These are phyloP conservation scores for Neodon shergylaensis DNA, from an alignment of 2,113 vertebrate genomes.

Conservation along the genomic window DNA sequence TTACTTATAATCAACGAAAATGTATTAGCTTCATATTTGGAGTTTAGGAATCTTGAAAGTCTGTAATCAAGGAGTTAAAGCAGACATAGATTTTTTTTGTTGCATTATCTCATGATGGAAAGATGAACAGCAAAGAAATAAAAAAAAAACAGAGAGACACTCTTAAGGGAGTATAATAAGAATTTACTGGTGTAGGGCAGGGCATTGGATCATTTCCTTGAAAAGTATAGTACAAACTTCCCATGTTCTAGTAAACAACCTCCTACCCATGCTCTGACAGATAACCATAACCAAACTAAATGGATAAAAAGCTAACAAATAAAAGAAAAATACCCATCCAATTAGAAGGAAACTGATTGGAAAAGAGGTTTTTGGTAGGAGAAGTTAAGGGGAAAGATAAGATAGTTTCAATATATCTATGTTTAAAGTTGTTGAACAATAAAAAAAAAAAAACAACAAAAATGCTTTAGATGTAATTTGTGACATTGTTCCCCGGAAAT, in stretches of 20 bases:
- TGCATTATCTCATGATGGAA: background rate
- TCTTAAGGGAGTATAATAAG: too few relatives aligned
- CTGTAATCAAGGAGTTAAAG: accelerated
- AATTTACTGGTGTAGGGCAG: background rate
- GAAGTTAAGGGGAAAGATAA: background rate
- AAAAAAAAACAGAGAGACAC: background rate
- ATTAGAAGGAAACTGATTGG: background rate
- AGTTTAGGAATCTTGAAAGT: background rate
- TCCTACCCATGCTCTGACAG: too few relatives aligned
- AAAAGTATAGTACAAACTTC: background rate
- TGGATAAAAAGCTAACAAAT: background rate
- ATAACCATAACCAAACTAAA: background rate
- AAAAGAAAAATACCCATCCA: background rate
- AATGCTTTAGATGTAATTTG: background rate
- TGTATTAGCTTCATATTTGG: background rate
- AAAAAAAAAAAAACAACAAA: background rate
- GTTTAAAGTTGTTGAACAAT: background rate
- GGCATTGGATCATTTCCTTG: background rate
- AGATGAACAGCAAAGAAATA: background rate
- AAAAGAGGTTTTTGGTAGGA: background rate
- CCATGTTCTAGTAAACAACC: background rate
- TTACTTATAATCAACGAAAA: background rate
- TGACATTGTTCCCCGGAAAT: background rate
- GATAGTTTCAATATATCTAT: background rate
- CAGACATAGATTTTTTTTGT: background rate